A percentile compares a stretch with the other conserved stretches of the same genome.
phyloP scores from a whole-genome alignment of 2,888 invertebrate species.

The Drosophila engyochracea region DNA sequence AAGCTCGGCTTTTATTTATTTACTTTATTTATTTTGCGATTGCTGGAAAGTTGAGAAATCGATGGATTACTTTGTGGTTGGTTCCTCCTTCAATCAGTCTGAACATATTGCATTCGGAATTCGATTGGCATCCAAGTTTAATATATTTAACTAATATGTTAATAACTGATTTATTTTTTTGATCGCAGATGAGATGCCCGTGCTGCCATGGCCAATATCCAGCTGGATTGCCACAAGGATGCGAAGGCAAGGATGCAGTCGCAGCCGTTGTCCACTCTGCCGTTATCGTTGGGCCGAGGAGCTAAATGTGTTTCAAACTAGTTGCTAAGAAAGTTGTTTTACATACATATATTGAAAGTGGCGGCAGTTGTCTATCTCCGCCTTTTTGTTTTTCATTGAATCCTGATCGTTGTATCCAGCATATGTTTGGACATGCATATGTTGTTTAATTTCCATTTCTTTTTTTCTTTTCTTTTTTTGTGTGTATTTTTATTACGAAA shows the following conservation, averaged over 20 bases:
- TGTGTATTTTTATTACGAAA: not conserved
- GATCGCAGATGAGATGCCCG: constrained; percentile 44
- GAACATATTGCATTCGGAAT: no score
- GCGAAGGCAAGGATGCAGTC: constrained; percentile 28
- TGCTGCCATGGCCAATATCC: constrained; percentile 48
- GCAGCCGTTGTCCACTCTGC: not conserved
- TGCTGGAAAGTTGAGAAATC: no score
- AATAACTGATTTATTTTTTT: not conserved
- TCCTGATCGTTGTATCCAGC: constrained; percentile 20
- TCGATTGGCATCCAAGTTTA: no score
- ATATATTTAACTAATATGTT: not conserved
- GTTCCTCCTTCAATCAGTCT: no score
- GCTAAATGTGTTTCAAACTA: constrained; percentile 38
- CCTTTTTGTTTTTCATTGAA: constrained; percentile 38
- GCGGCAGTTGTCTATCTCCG: constrained; percentile 7
- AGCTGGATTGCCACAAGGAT: constrained; percentile 55
- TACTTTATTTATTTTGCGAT: no score
- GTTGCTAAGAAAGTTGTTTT: constrained; percentile 32
- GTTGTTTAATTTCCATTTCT: not conserved
- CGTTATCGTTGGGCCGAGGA: not conserved
- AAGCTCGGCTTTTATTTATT: no score
- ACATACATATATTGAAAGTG: constrained; percentile 13
- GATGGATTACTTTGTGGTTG: no score
- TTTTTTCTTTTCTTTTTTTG: not conserved
- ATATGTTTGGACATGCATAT: constrained; percentile 27